phyloP scores from a whole-genome alignment of 2,888 invertebrate genomes.

The Eueremaeus valkanovi region DNA sequence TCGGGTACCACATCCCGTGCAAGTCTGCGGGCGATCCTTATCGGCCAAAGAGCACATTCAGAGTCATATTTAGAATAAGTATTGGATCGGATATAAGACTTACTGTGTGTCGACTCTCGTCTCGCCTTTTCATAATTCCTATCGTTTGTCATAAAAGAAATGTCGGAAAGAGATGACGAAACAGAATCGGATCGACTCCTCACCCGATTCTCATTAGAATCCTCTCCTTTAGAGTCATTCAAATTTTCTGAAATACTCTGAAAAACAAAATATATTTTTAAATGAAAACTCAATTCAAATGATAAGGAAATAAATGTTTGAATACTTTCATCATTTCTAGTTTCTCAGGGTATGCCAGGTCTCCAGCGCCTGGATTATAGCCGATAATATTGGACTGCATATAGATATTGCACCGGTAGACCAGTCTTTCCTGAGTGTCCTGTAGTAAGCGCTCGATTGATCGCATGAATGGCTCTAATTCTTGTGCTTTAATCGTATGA shows the following conservation, averaged over 20 bases:
- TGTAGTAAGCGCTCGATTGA: conserved; percentile 76
- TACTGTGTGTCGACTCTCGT: not conserved
- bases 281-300: conserved; percentile 1
- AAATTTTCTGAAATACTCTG: conserved; percentile 55
- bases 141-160: conserved; percentile 34
- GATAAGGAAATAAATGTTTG: not conserved
- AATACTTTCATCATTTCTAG: conserved; percentile 86
- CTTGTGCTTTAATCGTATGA: conserved; percentile 57
- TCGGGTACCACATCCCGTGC: conserved; percentile 99
- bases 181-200: conserved; percentile 63
- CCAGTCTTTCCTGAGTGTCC: conserved; percentile 93
- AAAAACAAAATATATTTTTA: conserved; percentile 33
- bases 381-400: conserved; percentile 80
- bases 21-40: conserved; percentile 85
- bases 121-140: conserved; percentile 12
- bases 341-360: conserved; percentile 96
- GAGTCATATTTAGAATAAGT: not conserved
- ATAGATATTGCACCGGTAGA: conserved; percentile 90
- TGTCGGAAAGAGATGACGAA: conserved; percentile 57
- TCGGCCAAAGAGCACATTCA: not conserved
- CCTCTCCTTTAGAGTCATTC: conserved; percentile 43
- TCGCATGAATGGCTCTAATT: conserved; percentile 70
- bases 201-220: conserved; percentile 52
- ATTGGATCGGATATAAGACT: not conserved
- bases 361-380: conserved; percentile 79